Evolutionary conservation across 2,888 invertebrate genomes (phyloP), one percentile per base, ranked within the genome.

Genomic region (Congeria kusceri): DNA sequence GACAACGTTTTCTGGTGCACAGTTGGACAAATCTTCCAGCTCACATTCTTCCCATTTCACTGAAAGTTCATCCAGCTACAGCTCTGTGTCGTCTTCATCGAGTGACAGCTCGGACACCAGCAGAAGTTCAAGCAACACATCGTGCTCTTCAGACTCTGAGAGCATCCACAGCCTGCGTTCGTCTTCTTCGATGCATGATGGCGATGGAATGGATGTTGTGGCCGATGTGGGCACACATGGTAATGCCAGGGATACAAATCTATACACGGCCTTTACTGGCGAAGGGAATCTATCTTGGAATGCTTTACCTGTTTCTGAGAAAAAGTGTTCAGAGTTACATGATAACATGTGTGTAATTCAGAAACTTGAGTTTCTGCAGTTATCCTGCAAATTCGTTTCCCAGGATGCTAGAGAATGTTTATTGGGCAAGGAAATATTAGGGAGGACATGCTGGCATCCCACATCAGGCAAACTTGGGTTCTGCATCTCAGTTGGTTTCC

Each of bases 281-380:
- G 56, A 56, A 57, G 68, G 68, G 46, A 74, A 74, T 29, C 29
- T 28, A n/a, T 74, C 74, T 3, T 74, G 67, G 68, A 74, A 74
- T 74, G 74, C 74, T 27, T 28, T 46, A 18, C 74, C 67, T 25
- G 11, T 20, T n/a, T 20, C 18, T 23, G 57, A 44, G 25, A 20
- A 11, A 39, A 15, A 39, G 13, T 39, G 39, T 39, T 39, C 15
- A 39, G 39, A 39, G 15, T 39, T 39, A 15, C 39, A 39, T 39
- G 39, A 9, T 39, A 39, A 7, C 15, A 15, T 39, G 39, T 23
- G 39, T 57, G 23, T 28, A 20, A 15, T 56, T 11, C 25, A 25
- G 53, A 20, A 53, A 25, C 53, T 13, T 15, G 11, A 13, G 3
- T 11, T 39, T 39, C 39, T 13, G 39, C 39, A 13, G 39, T 7